These are phyloP conservation scores for Rallus limicola DNA, from an alignment of 2,113 vertebrate species.

Conservation along the genomic window DNA sequence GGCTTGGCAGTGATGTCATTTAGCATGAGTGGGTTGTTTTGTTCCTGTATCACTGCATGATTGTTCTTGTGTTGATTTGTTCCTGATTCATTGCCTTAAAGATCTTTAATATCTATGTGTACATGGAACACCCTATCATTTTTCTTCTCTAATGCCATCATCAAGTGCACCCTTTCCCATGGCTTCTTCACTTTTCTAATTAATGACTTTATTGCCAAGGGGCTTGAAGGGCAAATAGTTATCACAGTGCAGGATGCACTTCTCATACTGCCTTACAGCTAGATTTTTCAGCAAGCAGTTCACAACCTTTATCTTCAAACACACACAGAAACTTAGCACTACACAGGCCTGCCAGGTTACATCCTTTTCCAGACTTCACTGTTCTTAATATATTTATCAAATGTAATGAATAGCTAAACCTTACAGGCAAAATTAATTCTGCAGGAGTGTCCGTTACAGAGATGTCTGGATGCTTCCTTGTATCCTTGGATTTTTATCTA, in stretches of 20 bases:
- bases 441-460: not conserved
- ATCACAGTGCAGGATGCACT: not conserved
- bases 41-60: not conserved
- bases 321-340: not conserved
- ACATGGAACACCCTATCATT: not conserved
- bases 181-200: conserved; percentile 6
- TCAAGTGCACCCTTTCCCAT: not conserved
- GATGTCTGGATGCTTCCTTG: not conserved
- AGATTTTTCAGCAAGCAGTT: not conserved
- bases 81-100: not conserved
- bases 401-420: not conserved
- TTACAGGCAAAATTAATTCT: not conserved
- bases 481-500: not conserved
- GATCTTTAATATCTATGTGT: not conserved
- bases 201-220: not conserved
- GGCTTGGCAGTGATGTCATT: conserved; percentile 32
- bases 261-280: not conserved
- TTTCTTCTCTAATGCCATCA: not conserved
- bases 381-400: not conserved
- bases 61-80: conserved; percentile 6
- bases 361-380: not conserved
- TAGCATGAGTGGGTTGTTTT: conserved; percentile 28
- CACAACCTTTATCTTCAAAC: not conserved
- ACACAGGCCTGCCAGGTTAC: not conserved
- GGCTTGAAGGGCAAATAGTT: not conserved